A percentile compares a stretch with the other conserved stretches of the same genome.
Evolutionary conservation across 2,797 vertebrate genomes (phyloP).

Genomic region (Leucoraja ocellata): DNA sequence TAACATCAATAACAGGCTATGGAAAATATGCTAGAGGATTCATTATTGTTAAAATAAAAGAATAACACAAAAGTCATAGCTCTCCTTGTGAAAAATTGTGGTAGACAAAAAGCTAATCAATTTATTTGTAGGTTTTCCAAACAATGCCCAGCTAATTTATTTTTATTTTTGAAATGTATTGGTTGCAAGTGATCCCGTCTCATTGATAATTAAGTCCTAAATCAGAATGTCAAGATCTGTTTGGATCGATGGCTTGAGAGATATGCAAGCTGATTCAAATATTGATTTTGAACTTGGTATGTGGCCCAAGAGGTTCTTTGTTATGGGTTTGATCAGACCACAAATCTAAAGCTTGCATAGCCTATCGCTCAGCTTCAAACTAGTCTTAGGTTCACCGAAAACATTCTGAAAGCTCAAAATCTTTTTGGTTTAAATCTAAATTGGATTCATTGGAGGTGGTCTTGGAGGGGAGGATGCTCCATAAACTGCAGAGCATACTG

Average conservation of each 20-base stretch:
- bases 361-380: neutral
- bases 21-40: neutral
- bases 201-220: neutral
- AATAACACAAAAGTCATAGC: neutral
- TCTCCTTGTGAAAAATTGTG: neutral
- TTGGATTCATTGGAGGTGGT: too few species aligned
- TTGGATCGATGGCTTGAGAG: neutral
- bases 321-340: neutral
- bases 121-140: neutral
- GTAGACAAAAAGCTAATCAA: neutral
- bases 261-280: neutral
- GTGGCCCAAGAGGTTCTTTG: neutral
- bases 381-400: neutral
- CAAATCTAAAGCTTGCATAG: neutral
- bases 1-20: neutral
- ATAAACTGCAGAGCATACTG: too few species aligned
- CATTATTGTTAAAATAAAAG: neutral
- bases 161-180: neutral
- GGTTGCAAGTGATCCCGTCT: neutral
- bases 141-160: neutral
- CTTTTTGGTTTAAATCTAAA: neutral
- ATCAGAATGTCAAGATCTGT: constrained; percentile 21
- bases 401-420: neutral
- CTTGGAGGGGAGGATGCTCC: too few species aligned
- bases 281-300: constrained; percentile 17